These are phyloP conservation scores for Protophormia terraenovae DNA, from an alignment of 2,888 invertebrate genomes.

Conservation along the genomic window DNA sequence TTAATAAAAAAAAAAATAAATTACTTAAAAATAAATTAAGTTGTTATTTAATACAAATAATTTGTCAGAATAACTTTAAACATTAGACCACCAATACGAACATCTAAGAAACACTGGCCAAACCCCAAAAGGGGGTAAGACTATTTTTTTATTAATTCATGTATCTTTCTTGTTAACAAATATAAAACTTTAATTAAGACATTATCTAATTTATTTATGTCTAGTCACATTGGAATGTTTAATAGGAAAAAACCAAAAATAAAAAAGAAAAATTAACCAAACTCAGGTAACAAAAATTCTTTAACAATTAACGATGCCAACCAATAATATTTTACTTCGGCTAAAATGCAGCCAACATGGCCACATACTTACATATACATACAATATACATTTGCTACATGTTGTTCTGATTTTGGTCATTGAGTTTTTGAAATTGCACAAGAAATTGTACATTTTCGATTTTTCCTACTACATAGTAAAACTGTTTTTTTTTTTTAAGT, in stretches of 20 bases:
- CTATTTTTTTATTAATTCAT: constrained; percentile 5
- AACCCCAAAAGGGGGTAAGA: constrained; percentile 27
- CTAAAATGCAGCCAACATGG: constrained; percentile 7
- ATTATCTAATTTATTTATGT: constrained; percentile 56
- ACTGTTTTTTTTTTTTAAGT: constrained; percentile 4
- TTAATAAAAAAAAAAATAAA: neutral
- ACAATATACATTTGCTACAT: neutral
- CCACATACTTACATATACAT: neutral
- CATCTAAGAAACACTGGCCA: neutral
- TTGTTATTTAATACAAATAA: neutral
- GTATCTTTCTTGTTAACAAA: constrained; percentile 18
- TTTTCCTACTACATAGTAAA: neutral
- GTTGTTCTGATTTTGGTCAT: constrained; percentile 51
- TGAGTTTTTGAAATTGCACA: constrained; percentile 34
- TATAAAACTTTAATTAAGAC: constrained; percentile 66
- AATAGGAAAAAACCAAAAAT: constrained; percentile 34
- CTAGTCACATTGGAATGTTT: constrained; percentile 35
- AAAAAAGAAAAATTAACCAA: constrained; percentile 26
- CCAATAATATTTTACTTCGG: neutral
- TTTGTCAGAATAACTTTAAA: constrained; percentile 39
- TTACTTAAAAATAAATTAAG: neutral
- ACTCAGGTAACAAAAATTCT: constrained; percentile 53
- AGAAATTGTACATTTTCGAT: constrained; percentile 28
- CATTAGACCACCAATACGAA: constrained; percentile 24
- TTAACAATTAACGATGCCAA: constrained; percentile 47